Percentiles rank a stretch among this genome's conserved stretches.
Conservation (phyloP, 2,797 vertebrate genomes). For the Gobionotothen gibberifrons region DNA sequence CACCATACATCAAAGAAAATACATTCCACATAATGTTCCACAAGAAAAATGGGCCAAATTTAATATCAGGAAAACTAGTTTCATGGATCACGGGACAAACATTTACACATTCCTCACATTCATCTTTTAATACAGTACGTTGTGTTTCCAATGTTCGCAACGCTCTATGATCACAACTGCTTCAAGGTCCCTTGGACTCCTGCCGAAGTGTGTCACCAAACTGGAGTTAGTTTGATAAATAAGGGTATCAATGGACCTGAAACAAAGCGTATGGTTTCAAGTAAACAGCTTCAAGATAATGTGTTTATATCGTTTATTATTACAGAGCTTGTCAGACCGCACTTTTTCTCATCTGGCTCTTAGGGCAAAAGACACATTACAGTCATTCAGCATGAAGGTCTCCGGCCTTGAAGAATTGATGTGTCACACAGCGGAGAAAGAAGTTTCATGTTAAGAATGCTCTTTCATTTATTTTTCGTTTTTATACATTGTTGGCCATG, state of each 20-base stretch:
- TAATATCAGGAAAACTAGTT: constrained; percentile 1
- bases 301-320: constrained; percentile 55
- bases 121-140: neutral
- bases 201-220: constrained; percentile 21
- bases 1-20: neutral
- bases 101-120: neutral
- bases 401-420: constrained; percentile 39
- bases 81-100: constrained; percentile 15
- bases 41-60: constrained; percentile 7
- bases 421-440: constrained; percentile 39
- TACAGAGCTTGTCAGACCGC: constrained; percentile 24
- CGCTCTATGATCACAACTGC: neutral
- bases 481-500: constrained; percentile 23
- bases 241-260: neutral
- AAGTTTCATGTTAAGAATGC: constrained; percentile 26
- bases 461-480: constrained; percentile 34
- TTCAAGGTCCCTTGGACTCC: neutral
- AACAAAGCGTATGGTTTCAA: constrained; percentile 9
- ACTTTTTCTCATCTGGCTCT: constrained; percentile 33
- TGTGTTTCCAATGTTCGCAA: constrained; percentile 1
- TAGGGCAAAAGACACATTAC: constrained; percentile 33
- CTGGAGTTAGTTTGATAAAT: constrained; percentile 29
- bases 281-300: constrained; percentile 40
- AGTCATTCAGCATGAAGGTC: constrained; percentile 53
- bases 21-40: neutral